Percentiles rank a stretch among this genome's conserved stretches.
These are phyloP conservation scores for Apodemia duryi DNA, from an alignment of 2,888 invertebrate species.

Conservation along the genomic window DNA sequence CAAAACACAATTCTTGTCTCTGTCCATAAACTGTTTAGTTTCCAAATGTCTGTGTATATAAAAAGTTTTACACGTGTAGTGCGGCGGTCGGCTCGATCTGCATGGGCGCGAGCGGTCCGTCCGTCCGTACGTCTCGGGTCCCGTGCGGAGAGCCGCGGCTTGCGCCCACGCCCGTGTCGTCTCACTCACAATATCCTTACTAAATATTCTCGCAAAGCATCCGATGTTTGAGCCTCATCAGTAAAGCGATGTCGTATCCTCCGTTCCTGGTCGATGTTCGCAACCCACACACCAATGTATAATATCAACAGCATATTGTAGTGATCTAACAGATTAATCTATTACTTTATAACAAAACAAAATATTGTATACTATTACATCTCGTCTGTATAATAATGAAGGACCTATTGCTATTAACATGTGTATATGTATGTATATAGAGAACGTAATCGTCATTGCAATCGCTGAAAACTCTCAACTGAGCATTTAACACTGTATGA, in stretches of 20 bases:
- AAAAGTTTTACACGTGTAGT: not conserved
- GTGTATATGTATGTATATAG: conserved; percentile 65
- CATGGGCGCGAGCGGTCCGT: conserved; percentile 16
- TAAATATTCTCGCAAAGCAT: conserved; percentile 53
- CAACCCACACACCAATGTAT: conserved; percentile 62
- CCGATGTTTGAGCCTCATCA: conserved; percentile 59
- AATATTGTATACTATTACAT: conserved; percentile 47
- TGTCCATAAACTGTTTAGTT: not conserved
- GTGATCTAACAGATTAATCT: conserved; percentile 69
- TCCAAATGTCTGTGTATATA: not conserved
- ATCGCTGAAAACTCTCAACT: conserved; percentile 40
- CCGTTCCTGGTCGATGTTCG: conserved; percentile 46
- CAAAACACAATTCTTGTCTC: not conserved
- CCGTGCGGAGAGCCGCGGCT: conserved; percentile 19
- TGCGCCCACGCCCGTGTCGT: conserved; percentile 18
- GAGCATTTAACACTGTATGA: conserved; percentile 50
- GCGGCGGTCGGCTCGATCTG: not conserved
- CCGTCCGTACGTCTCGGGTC: conserved; percentile 17
- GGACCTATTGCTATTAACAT: conserved; percentile 59
- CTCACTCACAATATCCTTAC: conserved; percentile 38
- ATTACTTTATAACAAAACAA: conserved; percentile 70
- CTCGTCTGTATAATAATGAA: conserved; percentile 56
- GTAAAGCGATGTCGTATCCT: conserved; percentile 56
- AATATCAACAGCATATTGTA: conserved; percentile 49
- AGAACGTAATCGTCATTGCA: conserved; percentile 61